These are phyloP conservation scores for Zoanthus solanderi DNA, from an alignment of 92 coral and sea anemone genomes.

Conservation along the genomic window DNA sequence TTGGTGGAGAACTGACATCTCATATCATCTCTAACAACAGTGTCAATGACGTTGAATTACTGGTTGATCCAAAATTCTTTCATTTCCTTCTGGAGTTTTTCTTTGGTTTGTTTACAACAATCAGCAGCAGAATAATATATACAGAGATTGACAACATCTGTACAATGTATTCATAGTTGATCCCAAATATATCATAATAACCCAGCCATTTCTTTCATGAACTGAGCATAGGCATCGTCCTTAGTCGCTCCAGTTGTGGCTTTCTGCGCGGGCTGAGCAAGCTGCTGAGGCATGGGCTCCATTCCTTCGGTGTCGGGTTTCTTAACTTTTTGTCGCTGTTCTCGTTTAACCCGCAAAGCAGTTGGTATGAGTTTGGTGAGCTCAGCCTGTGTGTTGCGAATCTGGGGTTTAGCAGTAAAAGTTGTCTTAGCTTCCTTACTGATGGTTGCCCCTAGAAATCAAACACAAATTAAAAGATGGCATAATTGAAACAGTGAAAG, in stretches of 20 bases:
- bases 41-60: not conserved
- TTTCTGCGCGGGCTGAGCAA: slow-evolving; percentile 66
- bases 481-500: not conserved
- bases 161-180: not conserved
- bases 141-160: not conserved
- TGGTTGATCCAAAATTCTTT: not conserved
- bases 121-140: not conserved
- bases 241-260: slow-evolving; percentile 87
- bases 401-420: slow-evolving; percentile 94
- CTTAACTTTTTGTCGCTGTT: slow-evolving; percentile 64
- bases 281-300: slow-evolving; percentile 75
- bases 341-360: slow-evolving; percentile 94
- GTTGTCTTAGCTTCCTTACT: slow-evolving; percentile 84
- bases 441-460: slow-evolving; percentile 72
- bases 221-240: slow-evolving; percentile 98
- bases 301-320: slow-evolving; percentile 74
- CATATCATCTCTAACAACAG: not conserved
- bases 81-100: not conserved
- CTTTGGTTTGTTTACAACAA: not conserved
- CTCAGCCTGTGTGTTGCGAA: slow-evolving; percentile 98
- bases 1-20: not conserved
- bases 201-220: slow-evolving; percentile 98
- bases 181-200: slow-evolving; percentile 50
- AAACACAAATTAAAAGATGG: not conserved
- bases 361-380: slow-evolving; percentile 94